These are phyloP conservation scores for Nyctalus aviator DNA, from an alignment of 2,797 vertebrate genomes.

Conservation along the genomic window DNA sequence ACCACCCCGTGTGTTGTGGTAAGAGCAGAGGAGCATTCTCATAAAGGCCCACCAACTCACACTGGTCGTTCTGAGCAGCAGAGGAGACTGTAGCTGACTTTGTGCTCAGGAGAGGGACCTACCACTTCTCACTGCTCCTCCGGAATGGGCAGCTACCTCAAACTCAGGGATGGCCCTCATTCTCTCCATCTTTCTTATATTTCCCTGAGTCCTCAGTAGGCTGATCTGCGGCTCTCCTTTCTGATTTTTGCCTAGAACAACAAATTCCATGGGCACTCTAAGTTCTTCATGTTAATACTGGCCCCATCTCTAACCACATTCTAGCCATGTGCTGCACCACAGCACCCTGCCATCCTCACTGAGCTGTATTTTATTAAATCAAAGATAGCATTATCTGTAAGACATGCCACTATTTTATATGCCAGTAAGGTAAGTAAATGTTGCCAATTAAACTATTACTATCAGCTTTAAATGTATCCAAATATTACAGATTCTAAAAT, in stretches of 20 bases:
- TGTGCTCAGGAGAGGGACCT: background rate
- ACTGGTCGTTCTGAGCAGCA: background rate
- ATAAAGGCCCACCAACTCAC: background rate
- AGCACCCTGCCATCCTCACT: background rate
- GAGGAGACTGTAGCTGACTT: background rate
- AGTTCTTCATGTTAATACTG: background rate
- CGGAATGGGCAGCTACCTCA: fast-evolving
- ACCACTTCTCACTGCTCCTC: background rate
- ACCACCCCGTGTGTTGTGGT: background rate
- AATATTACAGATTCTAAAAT: background rate
- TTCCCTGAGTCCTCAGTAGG: background rate
- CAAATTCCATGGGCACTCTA: background rate
- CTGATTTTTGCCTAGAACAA: background rate
- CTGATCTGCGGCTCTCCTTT: background rate
- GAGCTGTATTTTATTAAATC: background rate
- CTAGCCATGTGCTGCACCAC: background rate
- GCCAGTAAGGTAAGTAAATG: background rate
- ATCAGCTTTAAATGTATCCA: background rate
- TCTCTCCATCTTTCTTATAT: background rate
- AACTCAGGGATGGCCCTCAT: background rate
- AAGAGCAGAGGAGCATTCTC: background rate
- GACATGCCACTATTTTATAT: background rate
- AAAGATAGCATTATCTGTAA: background rate
- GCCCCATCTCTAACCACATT: background rate
- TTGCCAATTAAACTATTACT: background rate